A percentile compares a stretch with the other conserved stretches of the same genome.
Evolutionary conservation across 2,888 invertebrate genomes (phyloP).

Genomic region (Melanchra persicariae): DNA sequence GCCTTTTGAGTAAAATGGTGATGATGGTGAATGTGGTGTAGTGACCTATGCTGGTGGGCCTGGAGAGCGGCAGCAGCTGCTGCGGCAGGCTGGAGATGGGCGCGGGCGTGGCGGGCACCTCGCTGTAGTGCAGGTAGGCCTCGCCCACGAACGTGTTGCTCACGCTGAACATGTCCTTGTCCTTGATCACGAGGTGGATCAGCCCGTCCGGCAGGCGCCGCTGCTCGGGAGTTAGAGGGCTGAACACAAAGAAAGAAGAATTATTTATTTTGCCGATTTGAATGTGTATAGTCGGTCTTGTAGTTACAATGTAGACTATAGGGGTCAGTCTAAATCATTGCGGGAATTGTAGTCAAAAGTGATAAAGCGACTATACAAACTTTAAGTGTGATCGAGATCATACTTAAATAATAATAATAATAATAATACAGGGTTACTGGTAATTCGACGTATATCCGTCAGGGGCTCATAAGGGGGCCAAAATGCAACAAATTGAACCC

Average conservation of each 20-base stretch:
- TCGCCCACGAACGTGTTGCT: slow-evolving; percentile 98
- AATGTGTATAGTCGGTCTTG: neutral
- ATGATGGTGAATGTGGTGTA: neutral
- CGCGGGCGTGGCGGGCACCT: slow-evolving; percentile 92
- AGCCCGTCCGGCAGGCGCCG: slow-evolving; percentile 93
- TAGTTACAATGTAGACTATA: too few species aligned
- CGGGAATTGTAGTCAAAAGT: too few species aligned
- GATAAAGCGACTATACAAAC: too few species aligned
- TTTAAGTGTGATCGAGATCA: too few species aligned
- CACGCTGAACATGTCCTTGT: slow-evolving; percentile 98
- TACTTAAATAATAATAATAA: too few species aligned
- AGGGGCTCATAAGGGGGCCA: too few species aligned
- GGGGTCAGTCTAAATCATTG: too few species aligned
- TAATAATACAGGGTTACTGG: too few species aligned
- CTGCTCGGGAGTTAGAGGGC: slow-evolving; percentile 94
- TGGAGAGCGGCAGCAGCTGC: slow-evolving; percentile 93
- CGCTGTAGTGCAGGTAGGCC: slow-evolving; percentile 95
- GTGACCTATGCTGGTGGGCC: slow-evolving; percentile 92
- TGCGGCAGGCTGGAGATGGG: slow-evolving; percentile 93
- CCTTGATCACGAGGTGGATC: slow-evolving; percentile 97
- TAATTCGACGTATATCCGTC: too few species aligned
- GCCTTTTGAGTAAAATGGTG: neutral
- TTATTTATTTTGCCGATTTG: neutral
- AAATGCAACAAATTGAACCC: too few species aligned
- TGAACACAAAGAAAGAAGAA: slow-evolving; percentile 70